Conservation (phyloP, 2,888 invertebrate genomes). For the Drosophila differens region DNA sequence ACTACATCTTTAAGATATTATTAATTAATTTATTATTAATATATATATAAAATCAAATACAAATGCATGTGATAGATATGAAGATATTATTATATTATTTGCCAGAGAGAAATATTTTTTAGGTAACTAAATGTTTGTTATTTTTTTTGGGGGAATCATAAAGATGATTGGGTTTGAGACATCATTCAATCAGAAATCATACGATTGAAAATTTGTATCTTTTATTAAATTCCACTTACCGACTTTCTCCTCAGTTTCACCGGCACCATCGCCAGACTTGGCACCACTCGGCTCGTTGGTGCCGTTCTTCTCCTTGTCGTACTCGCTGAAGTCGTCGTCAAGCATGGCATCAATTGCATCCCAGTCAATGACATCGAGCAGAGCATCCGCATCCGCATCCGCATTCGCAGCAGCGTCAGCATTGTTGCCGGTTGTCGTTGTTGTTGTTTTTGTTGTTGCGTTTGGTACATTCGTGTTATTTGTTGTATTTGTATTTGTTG, state of each 20-base stretch:
- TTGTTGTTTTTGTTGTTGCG: constrained; percentile 55
- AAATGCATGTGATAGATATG: not conserved
- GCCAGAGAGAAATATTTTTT: not conserved
- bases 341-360: constrained; percentile 84
- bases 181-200: not conserved
- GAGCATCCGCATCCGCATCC: constrained; percentile 73
- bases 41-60: not conserved
- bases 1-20: not conserved
- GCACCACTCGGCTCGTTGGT: constrained; percentile 74
- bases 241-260: constrained; percentile 91
- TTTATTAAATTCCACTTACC: constrained; percentile 86
- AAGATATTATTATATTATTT: not conserved
- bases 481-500: constrained; percentile 79
- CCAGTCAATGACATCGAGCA: constrained; percentile 83
- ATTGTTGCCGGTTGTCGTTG: constrained; percentile 47
- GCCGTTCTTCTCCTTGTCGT: constrained; percentile 83
- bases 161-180: not conserved
- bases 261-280: constrained; percentile 76
- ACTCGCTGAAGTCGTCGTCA: constrained; percentile 84
- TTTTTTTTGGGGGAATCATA: not conserved
- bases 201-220: not conserved
- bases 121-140: not conserved
- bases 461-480: constrained; percentile 83
- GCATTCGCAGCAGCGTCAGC: constrained; percentile 60
- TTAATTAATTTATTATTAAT: not conserved